phyloP scores from a whole-genome alignment of 2,113 vertebrate species.

The Chiloscyllium plagiosum region DNA sequence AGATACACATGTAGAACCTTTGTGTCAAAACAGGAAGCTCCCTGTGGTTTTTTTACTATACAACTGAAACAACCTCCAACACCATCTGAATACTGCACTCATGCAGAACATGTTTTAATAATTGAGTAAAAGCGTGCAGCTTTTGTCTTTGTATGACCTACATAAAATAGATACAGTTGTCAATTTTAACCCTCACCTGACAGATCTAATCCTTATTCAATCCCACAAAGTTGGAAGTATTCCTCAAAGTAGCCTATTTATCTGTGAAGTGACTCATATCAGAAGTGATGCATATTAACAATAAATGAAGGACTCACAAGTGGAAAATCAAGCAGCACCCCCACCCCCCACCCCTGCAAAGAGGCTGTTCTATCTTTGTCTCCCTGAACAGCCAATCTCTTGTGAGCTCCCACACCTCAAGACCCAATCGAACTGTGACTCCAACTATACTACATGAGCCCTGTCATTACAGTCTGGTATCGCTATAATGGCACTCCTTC shows the following conservation, averaged over 20 bases:
- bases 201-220: not conserved
- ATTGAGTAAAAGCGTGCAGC: constrained; percentile 8
- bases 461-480: too few relatives aligned
- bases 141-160: not conserved
- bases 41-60: not conserved
- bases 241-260: not conserved
- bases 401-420: too few relatives aligned
- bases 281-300: not conserved
- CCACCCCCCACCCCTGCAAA: too few relatives aligned
- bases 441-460: too few relatives aligned
- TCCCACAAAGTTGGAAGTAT: not conserved
- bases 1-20: not conserved
- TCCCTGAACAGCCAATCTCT: too few relatives aligned
- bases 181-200: not conserved
- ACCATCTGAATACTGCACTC: not conserved
- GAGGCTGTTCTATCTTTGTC: too few relatives aligned
- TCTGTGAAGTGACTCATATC: not conserved
- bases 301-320: not conserved
- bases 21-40: constrained; percentile 20
- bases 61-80: not conserved
- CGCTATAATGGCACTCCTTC: too few relatives aligned
- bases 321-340: not conserved
- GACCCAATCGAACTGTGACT: too few relatives aligned
- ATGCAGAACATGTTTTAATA: not conserved
- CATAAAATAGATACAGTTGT: not conserved